Evolutionary conservation across 2,113 vertebrate genomes (phyloP).

Genomic region (Stomatorhinus ivindoensis): DNA sequence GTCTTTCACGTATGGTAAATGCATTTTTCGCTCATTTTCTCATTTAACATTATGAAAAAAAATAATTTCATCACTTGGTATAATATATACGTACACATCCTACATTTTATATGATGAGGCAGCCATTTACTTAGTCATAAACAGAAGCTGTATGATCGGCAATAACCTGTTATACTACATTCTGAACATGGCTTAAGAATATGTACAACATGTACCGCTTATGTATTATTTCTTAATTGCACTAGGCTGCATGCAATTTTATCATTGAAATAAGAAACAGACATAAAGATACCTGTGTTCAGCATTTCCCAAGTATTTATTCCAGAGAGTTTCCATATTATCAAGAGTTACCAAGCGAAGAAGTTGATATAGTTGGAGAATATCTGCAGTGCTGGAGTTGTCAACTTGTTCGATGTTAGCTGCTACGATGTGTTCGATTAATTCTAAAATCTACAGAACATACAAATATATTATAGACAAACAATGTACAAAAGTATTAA

Average conservation of each 20-base stretch:
- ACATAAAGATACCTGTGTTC: slow-evolving; percentile 47
- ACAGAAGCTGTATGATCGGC: not conserved
- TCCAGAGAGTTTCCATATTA: slow-evolving; percentile 57
- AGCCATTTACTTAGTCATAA: not conserved
- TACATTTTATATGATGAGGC: not conserved
- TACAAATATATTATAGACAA: not conserved
- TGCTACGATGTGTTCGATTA: slow-evolving; percentile 60
- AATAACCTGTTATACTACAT: not conserved
- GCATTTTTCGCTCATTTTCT: not conserved
- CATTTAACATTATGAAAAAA: not conserved
- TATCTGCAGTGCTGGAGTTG: slow-evolving; percentile 47
- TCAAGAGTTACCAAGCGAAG: slow-evolving; percentile 42
- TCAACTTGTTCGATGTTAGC: slow-evolving; percentile 58
- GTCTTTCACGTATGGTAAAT: not conserved
- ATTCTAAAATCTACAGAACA: slow-evolving; percentile 55
- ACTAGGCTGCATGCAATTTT: not conserved
- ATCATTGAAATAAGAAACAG: not conserved
- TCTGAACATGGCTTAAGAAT: not conserved
- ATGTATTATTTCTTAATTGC: not conserved
- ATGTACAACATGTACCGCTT: not conserved
- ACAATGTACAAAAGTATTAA: not conserved
- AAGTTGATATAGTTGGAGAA: slow-evolving; percentile 62
- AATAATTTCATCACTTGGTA: not conserved
- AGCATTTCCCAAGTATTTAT: slow-evolving; percentile 40
- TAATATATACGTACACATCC: not conserved